Evolutionary conservation across 2,888 invertebrate genomes (phyloP).

Genomic region (Morpho helenor): DNA sequence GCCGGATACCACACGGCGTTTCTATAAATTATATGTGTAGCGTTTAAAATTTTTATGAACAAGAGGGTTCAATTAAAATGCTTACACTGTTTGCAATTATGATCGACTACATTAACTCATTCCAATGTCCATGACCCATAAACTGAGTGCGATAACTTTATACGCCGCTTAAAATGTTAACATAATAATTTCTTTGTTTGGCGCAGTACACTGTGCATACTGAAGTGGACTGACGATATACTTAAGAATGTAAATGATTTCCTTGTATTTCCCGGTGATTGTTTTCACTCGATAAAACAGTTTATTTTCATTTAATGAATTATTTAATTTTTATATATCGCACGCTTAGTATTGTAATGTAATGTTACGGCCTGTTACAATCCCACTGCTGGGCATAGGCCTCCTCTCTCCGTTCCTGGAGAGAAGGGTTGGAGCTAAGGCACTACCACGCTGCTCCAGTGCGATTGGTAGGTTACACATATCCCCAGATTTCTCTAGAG

Average conservation of each 20-base stretch:
- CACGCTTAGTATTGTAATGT: no score
- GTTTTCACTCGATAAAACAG: constrained; percentile 6
- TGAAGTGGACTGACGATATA: constrained; percentile 4
- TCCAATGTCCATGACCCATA: constrained; percentile 32
- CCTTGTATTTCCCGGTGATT: constrained; percentile 16
- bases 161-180: constrained; percentile 21
- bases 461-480: no score
- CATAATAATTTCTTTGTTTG: constrained; percentile 22
- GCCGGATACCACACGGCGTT: no score
- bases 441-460: no score
- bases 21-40: background rate
- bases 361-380: no score
- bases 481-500: no score
- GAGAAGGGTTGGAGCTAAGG: no score
- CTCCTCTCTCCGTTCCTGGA: no score
- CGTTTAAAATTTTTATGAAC: no score
- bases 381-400: no score
- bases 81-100: no score
- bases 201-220: constrained; percentile 6
- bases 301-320: constrained; percentile 2
- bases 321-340: background rate
- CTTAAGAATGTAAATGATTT: constrained; percentile 11
- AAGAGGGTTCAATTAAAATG: no score
- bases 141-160: constrained; percentile 27
- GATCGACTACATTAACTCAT: constrained; percentile 29